A percentile compares a stretch with the other conserved stretches of the same genome.
Conservation (phyloP, 53 echinoderm and acorn worm species). For the Glandiceps talaboti region DNA sequence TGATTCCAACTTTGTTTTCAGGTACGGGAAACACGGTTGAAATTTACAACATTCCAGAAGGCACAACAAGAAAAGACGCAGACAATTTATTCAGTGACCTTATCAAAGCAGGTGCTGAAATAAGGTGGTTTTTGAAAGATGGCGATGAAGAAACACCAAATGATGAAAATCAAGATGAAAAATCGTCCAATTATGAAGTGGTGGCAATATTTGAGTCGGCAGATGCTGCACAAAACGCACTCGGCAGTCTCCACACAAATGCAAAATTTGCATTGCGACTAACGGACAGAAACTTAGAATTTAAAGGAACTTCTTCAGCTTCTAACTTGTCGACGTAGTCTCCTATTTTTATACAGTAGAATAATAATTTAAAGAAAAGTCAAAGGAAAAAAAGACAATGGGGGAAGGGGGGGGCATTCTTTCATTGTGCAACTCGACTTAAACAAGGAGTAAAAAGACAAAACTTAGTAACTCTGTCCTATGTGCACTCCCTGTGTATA, state of each 20-base stretch:
- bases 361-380: too few species aligned
- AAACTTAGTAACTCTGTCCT: too few species aligned
- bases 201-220: conserved; percentile 47
- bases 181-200: conserved; percentile 57
- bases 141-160: not conserved
- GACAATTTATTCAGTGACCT: conserved; percentile 47
- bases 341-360: not conserved
- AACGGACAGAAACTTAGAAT: not conserved
- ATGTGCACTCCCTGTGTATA: too few species aligned
- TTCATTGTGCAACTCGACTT: too few species aligned
- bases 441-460: too few species aligned
- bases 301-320: not conserved
- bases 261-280: not conserved
- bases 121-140: conserved; percentile 62
- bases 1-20: too few species aligned
- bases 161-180: conserved; percentile 42
- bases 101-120: conserved; percentile 49
- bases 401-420: not conserved
- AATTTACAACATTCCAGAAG: conserved; percentile 40
- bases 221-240: conserved; percentile 60
- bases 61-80: conserved; percentile 48
- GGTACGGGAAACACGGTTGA: conserved; percentile 50
- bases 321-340: not conserved
- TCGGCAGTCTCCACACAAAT: conserved; percentile 26
- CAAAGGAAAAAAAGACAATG: not conserved